Conservation (phyloP, 2,113 vertebrate genomes). For the Macheiramphus alcinus region DNA sequence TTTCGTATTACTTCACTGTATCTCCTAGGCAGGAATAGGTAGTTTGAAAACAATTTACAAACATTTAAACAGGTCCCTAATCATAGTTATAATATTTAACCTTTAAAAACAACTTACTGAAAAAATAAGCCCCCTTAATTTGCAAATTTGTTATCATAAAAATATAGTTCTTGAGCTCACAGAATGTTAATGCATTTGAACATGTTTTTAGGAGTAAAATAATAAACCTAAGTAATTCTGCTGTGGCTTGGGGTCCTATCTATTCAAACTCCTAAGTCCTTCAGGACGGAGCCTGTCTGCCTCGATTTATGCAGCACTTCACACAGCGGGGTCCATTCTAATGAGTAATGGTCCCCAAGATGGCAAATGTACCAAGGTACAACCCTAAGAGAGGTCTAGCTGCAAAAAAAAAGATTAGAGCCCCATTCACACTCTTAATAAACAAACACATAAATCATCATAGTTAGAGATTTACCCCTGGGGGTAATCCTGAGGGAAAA, state of each 20-base stretch:
- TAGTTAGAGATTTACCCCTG: background rate
- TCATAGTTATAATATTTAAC: background rate
- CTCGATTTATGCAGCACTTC: background rate
- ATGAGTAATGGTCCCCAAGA: background rate
- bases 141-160: background rate
- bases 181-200: background rate
- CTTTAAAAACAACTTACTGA: background rate
- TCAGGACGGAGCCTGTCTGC: background rate
- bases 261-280: background rate
- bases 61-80: background rate
- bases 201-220: background rate
- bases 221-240: background rate
- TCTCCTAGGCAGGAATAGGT: background rate
- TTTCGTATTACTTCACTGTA: background rate
- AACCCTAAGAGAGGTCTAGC: background rate
- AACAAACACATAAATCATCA: background rate
- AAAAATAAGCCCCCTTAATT: background rate
- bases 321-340: background rate
- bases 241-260: background rate
- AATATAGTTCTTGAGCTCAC: background rate
- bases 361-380: background rate
- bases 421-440: background rate
- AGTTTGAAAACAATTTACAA: background rate
- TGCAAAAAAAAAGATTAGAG: background rate
- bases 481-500: background rate